These are phyloP conservation scores for Junco hyemalis DNA, from an alignment of 2,113 vertebrate genomes.

Conservation along the genomic window DNA sequence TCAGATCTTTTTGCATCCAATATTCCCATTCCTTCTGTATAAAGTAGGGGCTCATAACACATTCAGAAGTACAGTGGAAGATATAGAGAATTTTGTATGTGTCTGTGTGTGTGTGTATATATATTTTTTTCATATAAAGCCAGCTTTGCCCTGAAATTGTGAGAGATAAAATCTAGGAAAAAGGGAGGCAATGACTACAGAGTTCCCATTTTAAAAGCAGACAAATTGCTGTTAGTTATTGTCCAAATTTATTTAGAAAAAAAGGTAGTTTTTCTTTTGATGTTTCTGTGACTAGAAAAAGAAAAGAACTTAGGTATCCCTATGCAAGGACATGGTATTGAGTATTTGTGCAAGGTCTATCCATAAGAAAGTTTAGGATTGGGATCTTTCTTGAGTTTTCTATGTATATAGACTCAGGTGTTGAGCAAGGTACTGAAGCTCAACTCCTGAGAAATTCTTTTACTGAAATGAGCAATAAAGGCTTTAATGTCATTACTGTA, in stretches of 20 bases:
- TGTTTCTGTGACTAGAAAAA: background rate
- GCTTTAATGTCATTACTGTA: background rate
- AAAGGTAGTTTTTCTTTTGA: background rate
- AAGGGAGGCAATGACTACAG: background rate
- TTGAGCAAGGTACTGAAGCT: background rate
- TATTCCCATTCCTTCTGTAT: background rate
- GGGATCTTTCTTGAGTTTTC: background rate
- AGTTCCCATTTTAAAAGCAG: background rate
- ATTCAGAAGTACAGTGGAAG: background rate
- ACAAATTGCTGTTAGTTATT: background rate
- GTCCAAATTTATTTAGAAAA: background rate
- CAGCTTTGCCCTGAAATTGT: background rate
- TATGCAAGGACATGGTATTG: background rate
- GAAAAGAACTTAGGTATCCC: background rate
- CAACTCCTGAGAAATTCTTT: background rate
- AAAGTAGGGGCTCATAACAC: background rate
- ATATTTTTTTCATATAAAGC: no score
- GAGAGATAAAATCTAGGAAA: background rate
- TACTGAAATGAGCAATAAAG: background rate
- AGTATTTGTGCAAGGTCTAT: background rate
- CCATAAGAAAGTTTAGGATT: rapidly evolving
- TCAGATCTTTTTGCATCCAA: background rate
- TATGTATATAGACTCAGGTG: rapidly evolving
- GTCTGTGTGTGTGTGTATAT: rapidly evolving
- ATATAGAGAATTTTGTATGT: rapidly evolving